Percentiles rank a stretch among this genome's conserved stretches.
These are phyloP conservation scores for Babyrousa celebensis DNA, from an alignment of 2,797 vertebrate species.

Conservation along the genomic window DNA sequence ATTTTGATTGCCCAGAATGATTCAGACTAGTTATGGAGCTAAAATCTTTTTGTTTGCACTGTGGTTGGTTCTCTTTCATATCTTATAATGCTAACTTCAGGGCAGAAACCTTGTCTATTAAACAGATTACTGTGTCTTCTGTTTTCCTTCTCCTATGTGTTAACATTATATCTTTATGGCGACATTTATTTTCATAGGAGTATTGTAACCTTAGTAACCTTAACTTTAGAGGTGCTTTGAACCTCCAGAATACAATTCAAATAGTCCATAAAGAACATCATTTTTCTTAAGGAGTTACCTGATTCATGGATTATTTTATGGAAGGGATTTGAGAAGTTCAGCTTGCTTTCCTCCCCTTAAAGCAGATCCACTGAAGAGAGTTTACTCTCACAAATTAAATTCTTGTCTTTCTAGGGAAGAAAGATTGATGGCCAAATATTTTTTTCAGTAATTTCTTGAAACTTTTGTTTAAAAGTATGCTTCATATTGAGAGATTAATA, in stretches of 20 bases:
- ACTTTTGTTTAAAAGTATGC: neutral
- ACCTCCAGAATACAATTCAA: neutral
- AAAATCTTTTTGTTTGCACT: neutral
- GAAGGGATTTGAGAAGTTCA: neutral
- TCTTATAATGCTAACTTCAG: neutral
- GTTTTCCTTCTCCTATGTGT: neutral
- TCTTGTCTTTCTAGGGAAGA: neutral
- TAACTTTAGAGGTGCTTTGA: neutral
- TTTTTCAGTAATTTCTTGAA: constrained; percentile 51
- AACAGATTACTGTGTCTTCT: neutral
- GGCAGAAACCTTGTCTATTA: neutral
- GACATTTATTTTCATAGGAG: neutral
- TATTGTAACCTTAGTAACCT: neutral
- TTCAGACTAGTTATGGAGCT: neutral
- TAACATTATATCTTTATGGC: neutral
- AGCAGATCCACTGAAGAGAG: neutral
- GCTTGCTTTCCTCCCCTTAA: neutral
- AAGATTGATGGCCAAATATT: neutral
- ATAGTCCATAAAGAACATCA: neutral
- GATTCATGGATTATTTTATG: neutral
- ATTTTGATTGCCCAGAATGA: neutral
- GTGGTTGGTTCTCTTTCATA: neutral
- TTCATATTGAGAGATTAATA: constrained; percentile 10
- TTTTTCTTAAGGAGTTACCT: neutral
- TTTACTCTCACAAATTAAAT: neutral